These are phyloP conservation scores for Tenthredo notha DNA, from an alignment of 2,888 invertebrate species.

Conservation along the genomic window DNA sequence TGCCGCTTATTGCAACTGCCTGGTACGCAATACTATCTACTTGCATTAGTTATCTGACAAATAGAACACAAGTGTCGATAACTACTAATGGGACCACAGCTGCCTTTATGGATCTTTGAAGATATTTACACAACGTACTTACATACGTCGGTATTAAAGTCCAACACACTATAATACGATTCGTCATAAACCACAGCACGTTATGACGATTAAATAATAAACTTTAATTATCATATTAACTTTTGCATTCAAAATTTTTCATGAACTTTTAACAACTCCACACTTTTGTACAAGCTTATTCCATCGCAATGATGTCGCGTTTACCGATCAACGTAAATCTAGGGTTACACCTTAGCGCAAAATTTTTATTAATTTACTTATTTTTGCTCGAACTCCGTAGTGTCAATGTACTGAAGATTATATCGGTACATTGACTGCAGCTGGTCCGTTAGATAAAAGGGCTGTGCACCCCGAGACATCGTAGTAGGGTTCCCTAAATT, in stretches of 20 bases:
- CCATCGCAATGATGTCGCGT: background rate
- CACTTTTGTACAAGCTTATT: background rate
- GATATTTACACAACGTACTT: background rate
- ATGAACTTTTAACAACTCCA: background rate
- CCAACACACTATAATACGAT: background rate
- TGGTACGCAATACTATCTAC: background rate
- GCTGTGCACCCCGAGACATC: constrained; percentile 40
- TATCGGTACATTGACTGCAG: constrained; percentile 55
- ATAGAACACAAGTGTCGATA: constrained; percentile 1
- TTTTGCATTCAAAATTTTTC: background rate
- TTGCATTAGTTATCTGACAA: background rate
- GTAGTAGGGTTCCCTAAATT: constrained; percentile 43
- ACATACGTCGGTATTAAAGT: background rate
- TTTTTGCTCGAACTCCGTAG: constrained; percentile 13
- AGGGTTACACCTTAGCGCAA: background rate
- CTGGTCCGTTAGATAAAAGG: constrained; percentile 54
- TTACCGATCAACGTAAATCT: background rate
- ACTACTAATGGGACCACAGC: background rate
- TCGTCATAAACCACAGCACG: background rate
- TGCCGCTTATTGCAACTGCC: background rate
- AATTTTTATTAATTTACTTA: background rate
- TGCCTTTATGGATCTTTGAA: background rate
- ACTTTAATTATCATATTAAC: background rate
- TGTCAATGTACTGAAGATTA: constrained; percentile 50
- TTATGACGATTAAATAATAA: background rate